phyloP scores from a whole-genome alignment of 2,888 invertebrate species.

The Oligia fasciuncula region DNA sequence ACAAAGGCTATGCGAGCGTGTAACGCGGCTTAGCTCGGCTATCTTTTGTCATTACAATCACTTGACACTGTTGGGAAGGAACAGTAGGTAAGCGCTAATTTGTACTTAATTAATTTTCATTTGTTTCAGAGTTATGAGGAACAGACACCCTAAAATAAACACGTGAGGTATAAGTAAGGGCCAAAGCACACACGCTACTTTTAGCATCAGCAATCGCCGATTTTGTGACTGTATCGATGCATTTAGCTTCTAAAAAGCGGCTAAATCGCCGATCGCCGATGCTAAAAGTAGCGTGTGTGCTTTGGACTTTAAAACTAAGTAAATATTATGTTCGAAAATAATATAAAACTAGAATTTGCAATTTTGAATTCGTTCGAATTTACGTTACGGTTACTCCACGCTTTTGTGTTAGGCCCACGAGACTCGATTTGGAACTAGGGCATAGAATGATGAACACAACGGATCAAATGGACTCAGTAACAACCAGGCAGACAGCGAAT shows the following conservation, averaged over 20 bases:
- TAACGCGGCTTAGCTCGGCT: constrained; percentile 78
- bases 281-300: no score
- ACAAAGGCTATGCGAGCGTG: constrained; percentile 79
- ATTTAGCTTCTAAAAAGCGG: no score
- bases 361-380: background rate
- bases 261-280: no score
- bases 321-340: no score
- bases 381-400: background rate
- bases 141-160: background rate
- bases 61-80: constrained; percentile 52
- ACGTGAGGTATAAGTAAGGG: background rate
- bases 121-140: background rate
- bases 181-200: no score
- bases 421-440: background rate
- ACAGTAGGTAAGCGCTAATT: constrained; percentile 61
- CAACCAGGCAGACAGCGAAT: background rate
- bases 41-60: constrained; percentile 77
- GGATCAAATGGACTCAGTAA: background rate
- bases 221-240: no score
- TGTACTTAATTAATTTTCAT: no score
- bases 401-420: background rate
- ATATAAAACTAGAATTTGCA: background rate
- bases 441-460: background rate
- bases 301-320: no score
- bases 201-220: no score